Evolutionary conservation across 2,113 vertebrate genomes (phyloP).

Genomic region (Solea senegalensis): DNA sequence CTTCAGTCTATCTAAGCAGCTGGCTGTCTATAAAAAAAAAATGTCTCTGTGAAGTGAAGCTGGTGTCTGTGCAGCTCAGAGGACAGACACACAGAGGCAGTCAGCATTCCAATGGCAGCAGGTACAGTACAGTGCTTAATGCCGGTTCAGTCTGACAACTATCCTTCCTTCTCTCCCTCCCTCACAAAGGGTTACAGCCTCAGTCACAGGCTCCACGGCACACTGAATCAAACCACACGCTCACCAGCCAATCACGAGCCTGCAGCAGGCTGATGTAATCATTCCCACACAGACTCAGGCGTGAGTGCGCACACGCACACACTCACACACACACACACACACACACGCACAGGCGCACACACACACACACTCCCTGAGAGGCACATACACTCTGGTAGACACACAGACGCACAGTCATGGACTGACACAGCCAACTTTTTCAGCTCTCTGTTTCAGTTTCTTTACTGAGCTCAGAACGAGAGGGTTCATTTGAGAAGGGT

Average conservation of each 20-base stretch:
- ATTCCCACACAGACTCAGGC: constrained; percentile 77
- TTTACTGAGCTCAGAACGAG: constrained; percentile 50
- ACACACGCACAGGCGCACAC: constrained; percentile 14
- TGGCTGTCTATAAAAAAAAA: constrained; percentile 12
- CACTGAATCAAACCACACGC: constrained; percentile 81
- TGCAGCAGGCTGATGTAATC: constrained; percentile 80
- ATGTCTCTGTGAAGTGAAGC: constrained; percentile 47
- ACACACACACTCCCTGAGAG: constrained; percentile 19
- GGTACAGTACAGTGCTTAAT: constrained; percentile 67
- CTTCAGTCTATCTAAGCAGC: constrained; percentile 50
- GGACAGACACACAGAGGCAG: constrained; percentile 43
- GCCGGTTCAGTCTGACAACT: constrained; percentile 77
- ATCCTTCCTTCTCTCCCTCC: constrained; percentile 58
- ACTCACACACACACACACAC: constrained; percentile 17
- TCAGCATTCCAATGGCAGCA: constrained; percentile 58
- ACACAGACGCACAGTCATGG: constrained; percentile 73
- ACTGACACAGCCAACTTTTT: constrained; percentile 72
- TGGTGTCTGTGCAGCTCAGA: constrained; percentile 35
- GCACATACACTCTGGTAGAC: constrained; percentile 41
- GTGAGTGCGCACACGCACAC: constrained; percentile 20
- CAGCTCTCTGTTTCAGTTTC: constrained; percentile 57
- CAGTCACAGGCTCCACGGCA: constrained; percentile 76
- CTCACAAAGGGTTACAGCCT: constrained; percentile 80
- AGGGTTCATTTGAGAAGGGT: constrained; percentile 61
- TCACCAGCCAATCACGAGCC: constrained; percentile 77